Conservation (phyloP, 2,888 invertebrate species). For the Anarsia innoxiella region DNA sequence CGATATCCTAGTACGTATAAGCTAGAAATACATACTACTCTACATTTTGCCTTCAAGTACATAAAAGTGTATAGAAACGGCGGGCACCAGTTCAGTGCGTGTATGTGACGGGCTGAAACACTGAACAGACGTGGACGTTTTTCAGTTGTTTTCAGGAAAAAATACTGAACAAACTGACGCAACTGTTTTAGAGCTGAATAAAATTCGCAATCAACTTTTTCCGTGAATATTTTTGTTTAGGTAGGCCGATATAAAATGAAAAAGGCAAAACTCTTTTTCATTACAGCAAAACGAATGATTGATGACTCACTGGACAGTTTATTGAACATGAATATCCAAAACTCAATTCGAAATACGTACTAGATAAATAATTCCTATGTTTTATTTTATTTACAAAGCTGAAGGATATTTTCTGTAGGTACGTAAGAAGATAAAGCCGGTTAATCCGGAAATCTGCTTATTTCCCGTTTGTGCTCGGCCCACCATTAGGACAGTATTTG, state of each 20-base stretch:
- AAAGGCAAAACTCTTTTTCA: not conserved
- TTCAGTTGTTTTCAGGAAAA: conserved; percentile 16
- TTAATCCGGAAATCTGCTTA: not conserved
- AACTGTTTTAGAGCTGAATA: conserved; percentile 29
- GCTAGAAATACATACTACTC: no score
- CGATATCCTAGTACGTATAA: no score
- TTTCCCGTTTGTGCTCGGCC: not conserved
- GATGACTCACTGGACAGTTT: no score
- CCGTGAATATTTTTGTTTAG: not conserved
- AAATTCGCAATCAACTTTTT: conserved; percentile 16
- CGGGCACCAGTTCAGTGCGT: conserved; percentile 14
- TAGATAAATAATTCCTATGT: no score
- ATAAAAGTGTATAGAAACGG: no score
- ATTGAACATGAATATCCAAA: no score
- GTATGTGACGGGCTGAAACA: conserved; percentile 32
- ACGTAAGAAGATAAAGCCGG: no score
- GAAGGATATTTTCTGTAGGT: no score
- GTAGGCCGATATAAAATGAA: not conserved
- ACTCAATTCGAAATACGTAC: no score
- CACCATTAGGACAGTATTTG: not conserved
- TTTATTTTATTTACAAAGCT: not conserved
- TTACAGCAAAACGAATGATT: not conserved
- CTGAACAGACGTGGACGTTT: not conserved
- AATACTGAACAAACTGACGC: conserved; percentile 29
- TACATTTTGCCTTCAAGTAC: no score